Base-by-base conservation (phyloP, 2,888 invertebrate species). In the Piscicola geometra region DNA sequence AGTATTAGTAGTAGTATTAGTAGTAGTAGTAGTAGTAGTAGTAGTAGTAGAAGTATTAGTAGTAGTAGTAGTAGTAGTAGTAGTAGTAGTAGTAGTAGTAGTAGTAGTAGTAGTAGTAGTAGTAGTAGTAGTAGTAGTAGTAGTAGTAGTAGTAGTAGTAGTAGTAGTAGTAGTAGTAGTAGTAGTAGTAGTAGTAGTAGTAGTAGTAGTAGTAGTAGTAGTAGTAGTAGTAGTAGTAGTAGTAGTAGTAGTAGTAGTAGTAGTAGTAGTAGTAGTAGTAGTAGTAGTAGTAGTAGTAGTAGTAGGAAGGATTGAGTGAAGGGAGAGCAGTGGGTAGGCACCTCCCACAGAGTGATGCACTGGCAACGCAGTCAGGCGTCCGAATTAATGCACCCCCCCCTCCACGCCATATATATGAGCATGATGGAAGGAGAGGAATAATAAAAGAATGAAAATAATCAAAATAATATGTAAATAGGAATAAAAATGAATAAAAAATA, bases 141-240 rank as follows among this genome's bases (percentile, higher is more conserved):
- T 74, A 36, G 36, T 36, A 32, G 66, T 64, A 33, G 35, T 28
- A 25, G 66, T 74, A 30, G 36, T 66, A n/a, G 66, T 74, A 1
- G 66, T 74, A 36, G 33, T 64, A 25, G 66, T 64, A 30, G 36
- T 71, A 47, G 47, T 71, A 30, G 47, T 71, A 25, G 47, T 50
- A 47, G 47, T 71, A 71, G 47, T 41, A 71, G 47, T 71, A 71
- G 47, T 71, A 50, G 47, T 71, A 71, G 30, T 71, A 71, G 47
- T 50, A 71, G 47, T 71, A 71, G 47, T 1, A 71, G 47, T 50
- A 71, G 47, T 71, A 50, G 47, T 47, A 3, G 47, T 25, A 71
- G 21, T 71, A 50, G 47, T 71, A 71, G 25, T 47, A 71, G 30
- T 71, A 71, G 25, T 71, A 50, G 30, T 47, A 50, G 25, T 71